phyloP scores from a whole-genome alignment of 2,113 vertebrate genomes.

The Okapia johnstoni region DNA sequence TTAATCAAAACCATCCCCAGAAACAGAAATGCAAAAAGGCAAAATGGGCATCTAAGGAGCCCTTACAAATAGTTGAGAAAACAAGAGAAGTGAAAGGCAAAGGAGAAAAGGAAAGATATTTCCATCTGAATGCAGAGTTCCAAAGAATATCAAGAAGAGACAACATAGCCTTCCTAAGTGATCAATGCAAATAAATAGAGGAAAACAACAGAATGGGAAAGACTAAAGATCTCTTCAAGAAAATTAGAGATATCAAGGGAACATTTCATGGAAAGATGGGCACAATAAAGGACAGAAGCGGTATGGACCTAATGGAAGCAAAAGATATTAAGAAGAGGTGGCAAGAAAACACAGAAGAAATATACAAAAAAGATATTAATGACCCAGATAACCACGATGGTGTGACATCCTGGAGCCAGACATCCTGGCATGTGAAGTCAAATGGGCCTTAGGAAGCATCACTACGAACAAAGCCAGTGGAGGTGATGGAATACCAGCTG shows the following conservation, averaged over 20 bases:
- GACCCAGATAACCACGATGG: neutral
- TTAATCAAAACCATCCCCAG: neutral
- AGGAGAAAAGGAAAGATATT: neutral
- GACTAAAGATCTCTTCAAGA: neutral
- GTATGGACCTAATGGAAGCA: neutral
- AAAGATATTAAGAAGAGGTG: neutral
- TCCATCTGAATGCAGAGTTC: neutral
- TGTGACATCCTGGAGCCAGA: neutral
- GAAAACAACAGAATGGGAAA: neutral
- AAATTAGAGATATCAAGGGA: neutral
- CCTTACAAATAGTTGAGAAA: neutral
- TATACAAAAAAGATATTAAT: neutral
- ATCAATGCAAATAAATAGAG: neutral
- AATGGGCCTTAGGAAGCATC: neutral
- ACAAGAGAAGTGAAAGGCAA: neutral
- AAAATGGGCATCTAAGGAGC: neutral
- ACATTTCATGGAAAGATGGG: neutral
- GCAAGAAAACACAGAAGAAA: neutral
- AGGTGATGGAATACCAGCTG: neutral
- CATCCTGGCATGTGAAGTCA: neutral
- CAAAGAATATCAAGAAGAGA: neutral
- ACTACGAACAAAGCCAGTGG: neutral
- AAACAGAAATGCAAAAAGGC: neutral
- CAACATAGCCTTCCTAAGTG: neutral
- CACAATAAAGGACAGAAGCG: rapidly evolving